Base-by-base conservation (phyloP, 2,113 vertebrate species). In the Vidua macroura region DNA sequence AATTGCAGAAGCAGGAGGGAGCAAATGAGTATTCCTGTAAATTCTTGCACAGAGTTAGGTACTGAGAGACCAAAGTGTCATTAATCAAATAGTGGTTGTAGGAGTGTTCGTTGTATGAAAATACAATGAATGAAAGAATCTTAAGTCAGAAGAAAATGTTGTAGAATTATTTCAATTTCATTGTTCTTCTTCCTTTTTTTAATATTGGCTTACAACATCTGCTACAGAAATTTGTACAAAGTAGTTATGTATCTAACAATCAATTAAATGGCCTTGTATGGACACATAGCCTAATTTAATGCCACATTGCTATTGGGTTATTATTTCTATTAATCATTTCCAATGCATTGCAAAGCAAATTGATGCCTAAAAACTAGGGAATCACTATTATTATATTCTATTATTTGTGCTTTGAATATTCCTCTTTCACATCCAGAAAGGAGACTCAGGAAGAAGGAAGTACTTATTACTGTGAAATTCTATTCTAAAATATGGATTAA, bases 291-390 rank as follows among this genome's bases (percentile, higher is more conserved):
- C 24, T 74, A 76, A 83, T 93, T 83, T 88, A 90, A 93, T 94
- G 70, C 22, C 58, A 85, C 60, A 19, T 30, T 76, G 13, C 25
- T 70, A 59, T 52, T 63, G n/a, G 35, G 23, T 59, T 87, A 49
- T 69, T 76, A 31, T 76, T 89, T 94, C 59, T 95, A 39, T 87
- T 76, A 92, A 83, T 90, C 4, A 63, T 94, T 91, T 90, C 53
- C 43, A 90, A 80, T 37, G 68, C 39, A 88, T 5, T 80, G 39
- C 13, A 86, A 90, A 86, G 28, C 19, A 94, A 90, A 88, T 70
- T 85, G 70, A 74, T 63, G 58, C 87, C 63, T 91, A 41, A 96
- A 91, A 91, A 22, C 39, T 51, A 88, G 33, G 46, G 78, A 91
- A 64, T 67, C 20, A 43, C 78, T 87, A 86, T 39, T 83, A 62